Evolutionary conservation across 37 sponge, comb jelly and placozoan species (phyloP).

Genomic region (Spongilla lacustris): DNA sequence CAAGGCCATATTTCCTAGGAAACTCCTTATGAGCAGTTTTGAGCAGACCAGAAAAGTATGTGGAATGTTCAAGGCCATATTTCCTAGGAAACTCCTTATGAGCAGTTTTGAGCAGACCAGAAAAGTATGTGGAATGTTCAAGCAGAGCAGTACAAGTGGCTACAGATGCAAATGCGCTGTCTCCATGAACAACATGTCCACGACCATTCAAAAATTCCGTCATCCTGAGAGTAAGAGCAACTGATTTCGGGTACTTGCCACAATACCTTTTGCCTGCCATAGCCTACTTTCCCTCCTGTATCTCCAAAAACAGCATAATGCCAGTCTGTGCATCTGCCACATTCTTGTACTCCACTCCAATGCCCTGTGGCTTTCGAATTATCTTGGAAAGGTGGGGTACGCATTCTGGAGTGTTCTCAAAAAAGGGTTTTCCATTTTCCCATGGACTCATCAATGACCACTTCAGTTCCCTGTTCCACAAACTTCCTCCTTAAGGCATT

Average conservation of each 20-base stretch:
- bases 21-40: no score
- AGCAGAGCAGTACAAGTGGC: neutral
- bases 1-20: no score
- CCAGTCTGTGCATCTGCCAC: neutral
- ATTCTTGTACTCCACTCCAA: neutral
- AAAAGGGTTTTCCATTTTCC: no score
- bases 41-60: no score
- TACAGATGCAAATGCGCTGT: neutral
- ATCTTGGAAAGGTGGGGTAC: neutral
- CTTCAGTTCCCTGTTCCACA: no score
- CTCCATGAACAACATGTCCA: neutral
- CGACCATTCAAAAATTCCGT: neutral
- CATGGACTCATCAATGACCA: no score
- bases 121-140: neutral
- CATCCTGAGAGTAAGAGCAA: neutral
- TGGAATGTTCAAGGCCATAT: no score
- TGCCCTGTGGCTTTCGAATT: conserved; percentile 1
- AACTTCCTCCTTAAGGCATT: no score
- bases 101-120: neutral
- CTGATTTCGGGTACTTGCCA: neutral
- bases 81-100: no score
- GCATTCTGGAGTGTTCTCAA: no score
- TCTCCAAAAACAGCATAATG: neutral
- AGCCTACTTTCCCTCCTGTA: neutral
- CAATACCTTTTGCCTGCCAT: neutral